Evolutionary conservation across 2,797 vertebrate genomes (phyloP).

Genomic region (Pangasius sanitwongsei): DNA sequence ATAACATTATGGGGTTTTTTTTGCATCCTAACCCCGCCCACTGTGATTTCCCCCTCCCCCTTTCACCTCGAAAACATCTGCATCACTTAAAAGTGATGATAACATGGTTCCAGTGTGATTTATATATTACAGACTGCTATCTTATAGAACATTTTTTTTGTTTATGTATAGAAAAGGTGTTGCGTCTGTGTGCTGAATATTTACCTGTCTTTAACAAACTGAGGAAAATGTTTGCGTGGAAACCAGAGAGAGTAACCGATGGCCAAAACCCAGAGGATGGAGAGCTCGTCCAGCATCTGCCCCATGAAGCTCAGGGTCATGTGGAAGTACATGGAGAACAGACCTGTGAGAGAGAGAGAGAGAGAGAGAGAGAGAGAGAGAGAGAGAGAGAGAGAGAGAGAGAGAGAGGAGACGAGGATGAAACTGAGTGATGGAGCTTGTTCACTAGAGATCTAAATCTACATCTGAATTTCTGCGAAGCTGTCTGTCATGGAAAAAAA

Average conservation of each 20-base stretch:
- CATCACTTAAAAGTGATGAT: not conserved
- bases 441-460: no score
- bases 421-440: no score
- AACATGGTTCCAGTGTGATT: not conserved
- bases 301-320: conserved; percentile 94
- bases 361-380: conserved; percentile 11
- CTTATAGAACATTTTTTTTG: not conserved
- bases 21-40: not conserved
- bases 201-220: conserved; percentile 86
- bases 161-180: not conserved
- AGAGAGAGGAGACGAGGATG: not conserved
- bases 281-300: conserved; percentile 92
- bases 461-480: no score
- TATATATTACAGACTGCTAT: not conserved
- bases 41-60: not conserved
- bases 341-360: conserved; percentile 69
- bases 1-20: not conserved
- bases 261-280: conserved; percentile 91
- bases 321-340: conserved; percentile 93
- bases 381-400: not conserved
- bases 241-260: conserved; percentile 86
- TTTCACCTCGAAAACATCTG: not conserved
- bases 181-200: not conserved
- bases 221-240: conserved; percentile 83
- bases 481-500: no score